Evolutionary conservation across 2,888 invertebrate genomes (phyloP), one percentile per base, ranked within the genome.

Genomic region (Diloba caeruleocephala): DNA sequence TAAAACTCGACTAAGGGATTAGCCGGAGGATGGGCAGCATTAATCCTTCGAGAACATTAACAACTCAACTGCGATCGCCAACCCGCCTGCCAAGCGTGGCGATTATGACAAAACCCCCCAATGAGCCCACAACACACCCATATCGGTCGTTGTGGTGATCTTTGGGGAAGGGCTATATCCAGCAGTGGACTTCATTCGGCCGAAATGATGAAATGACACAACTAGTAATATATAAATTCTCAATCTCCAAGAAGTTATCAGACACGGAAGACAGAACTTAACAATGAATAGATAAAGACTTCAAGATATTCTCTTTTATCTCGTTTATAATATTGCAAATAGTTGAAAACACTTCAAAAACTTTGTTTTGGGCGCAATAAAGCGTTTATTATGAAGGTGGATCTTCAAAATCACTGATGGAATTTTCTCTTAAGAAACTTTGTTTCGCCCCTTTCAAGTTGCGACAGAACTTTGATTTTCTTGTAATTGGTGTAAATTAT

Each of bases 401-500:
- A 55, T 33, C 32, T 36, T 33, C 42, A 12, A 61, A 64, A 66
- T 52, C 46, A 48, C 46, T 48, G 28, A 53, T 49, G 58, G 33
- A 55, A 62, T 62, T 60, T 37, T 25, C 28, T 36, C 36, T 14
- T 55, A 55, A 42, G 52, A 58, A 68, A 71, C 49, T 59, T 67
- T 21, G 6, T 34, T 33, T 34, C 26, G 26, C 26, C 44, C 21
- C 38, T 55, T 34, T 58, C 17, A 37, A 52, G 42, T 53, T 31
- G 45, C 1, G 19, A 14, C 6, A 0, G 49, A 66, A 63, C 60
- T 69, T 63, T 36, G 37, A 54, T 60, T 52, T 51, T 48, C 38
- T 55, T 50, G 36, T 61, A 71, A 66, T 63, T 71, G 57, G 51
- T 54, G 56, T 36, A 42, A 58, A 58, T 69, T 50, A 60, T 66